Base-by-base conservation (phyloP, 2,797 vertebrate genomes). In the Bufotes viridis region DNA sequence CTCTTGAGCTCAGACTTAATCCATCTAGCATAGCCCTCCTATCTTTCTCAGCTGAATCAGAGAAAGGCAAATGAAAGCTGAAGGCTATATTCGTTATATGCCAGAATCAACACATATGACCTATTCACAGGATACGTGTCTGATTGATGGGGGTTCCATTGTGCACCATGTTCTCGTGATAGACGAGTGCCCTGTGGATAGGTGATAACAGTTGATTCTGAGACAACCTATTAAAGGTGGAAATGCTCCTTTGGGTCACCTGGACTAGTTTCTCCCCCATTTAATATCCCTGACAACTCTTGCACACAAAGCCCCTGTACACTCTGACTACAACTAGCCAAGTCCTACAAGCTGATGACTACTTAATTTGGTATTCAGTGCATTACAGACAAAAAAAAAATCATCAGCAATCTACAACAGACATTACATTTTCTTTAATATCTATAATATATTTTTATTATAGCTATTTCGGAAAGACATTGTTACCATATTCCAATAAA, bases 341-440 rank as follows among this genome's bases (percentile, higher is more conserved):
- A 18, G 17, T 11, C 60, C 22, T 78, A 24, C 29, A 34, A 34
- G 29, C 29, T 34, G 29, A 34, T 34, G 29, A 34, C 29, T 55
- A 55, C 11, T 20, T 53, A 53, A 42, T 42, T 42, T 42, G 42
- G 6, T 42, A 42, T 42, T 42, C 26, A 74, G 11, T 84, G 82
- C 29, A 84, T 22, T 42, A 84, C 67, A 84, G 58, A 42, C 42
- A 2, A 69, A 84, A 74, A 74, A 84, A 83, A 26, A 18, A 83
- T 83, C 82, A 81, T 61, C 78, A 81, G 58, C 78, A 70, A 82
- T 82, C 51, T 70, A 67, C 57, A n/a, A 84, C 17, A n/a, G 49
- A 84, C 22, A n/a, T n/a, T 0, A 34, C 69, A 83, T 84, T 74
- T 49, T 60, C 78, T 63, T 1, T 63, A 80, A 61, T n/a, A 75